Percentiles rank a stretch among this genome's conserved stretches.
Evolutionary conservation across 2,113 vertebrate genomes (phyloP).

Genomic region (Peromyscus polionotus): DNA sequence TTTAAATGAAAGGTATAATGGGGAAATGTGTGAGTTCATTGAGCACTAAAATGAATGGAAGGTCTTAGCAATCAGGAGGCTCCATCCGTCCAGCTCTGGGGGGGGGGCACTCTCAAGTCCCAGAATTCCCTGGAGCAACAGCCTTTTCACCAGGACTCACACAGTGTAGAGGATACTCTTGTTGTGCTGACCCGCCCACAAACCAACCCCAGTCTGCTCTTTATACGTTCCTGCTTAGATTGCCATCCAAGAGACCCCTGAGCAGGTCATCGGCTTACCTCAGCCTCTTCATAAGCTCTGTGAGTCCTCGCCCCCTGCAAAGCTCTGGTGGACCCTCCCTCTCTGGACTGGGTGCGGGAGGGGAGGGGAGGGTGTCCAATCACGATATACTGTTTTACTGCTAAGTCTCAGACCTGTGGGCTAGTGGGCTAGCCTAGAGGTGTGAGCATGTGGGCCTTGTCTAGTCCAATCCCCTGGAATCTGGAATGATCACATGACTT

Average conservation of each 20-base stretch:
- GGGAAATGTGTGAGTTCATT: conserved; percentile 59
- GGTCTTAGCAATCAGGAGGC: conserved; percentile 56
- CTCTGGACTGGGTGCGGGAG: background rate
- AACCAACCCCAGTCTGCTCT: background rate
- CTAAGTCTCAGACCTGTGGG: background rate
- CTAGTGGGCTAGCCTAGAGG: fast-evolving
- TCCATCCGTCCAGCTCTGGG: background rate
- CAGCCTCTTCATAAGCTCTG: background rate
- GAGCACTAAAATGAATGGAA: conserved; percentile 68
- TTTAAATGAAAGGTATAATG: conserved; percentile 72
- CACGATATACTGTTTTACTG: background rate
- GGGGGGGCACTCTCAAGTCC: background rate
- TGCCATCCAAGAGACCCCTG: background rate
- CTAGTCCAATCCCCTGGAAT: background rate
- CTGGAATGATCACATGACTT: background rate
- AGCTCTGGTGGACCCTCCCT: fast-evolving
- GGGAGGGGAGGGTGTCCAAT: background rate
- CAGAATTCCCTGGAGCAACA: background rate
- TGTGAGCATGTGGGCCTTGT: background rate
- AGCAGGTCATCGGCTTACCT: no score
- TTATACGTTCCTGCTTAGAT: background rate
- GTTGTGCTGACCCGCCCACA: conserved; percentile 37
- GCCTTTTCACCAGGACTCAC: background rate
- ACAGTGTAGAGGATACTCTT: background rate
- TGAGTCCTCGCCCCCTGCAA: fast-evolving